Evolutionary conservation across 2,888 invertebrate genomes (phyloP), one percentile per base, ranked within the genome.

Genomic region (Tinea pellionella): DNA sequence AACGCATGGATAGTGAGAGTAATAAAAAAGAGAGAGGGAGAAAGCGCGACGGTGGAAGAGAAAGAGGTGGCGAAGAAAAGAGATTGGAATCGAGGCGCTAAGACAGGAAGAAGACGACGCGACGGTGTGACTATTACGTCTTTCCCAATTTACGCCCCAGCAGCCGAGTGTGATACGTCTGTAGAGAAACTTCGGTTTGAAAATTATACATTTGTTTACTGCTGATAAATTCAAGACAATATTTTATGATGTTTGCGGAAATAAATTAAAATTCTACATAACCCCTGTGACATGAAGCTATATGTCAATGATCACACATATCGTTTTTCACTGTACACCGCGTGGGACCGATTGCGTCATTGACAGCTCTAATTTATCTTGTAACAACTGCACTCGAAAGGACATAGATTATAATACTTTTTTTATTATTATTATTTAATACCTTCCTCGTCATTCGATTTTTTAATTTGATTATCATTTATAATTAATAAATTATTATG

Each of bases 281-380:
- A 37, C 9, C 37, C 37, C 9, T 37, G 37, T 37, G 37, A 37
- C 37, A 37, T 37, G 37, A 37, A n/a, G n/a, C 37, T 37, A 37
- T 37, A 37, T 37, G 37, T 37, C 37, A 37, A 6, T 24, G 47
- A 24, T 32, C 32, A 16, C 32, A 57, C 32, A 13, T 24, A 57
- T 32, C 57, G 32, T 57, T 57, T 57, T 57, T 57, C 57, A 30
- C 24, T 16, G 16, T 13, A 29, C 24, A n/a, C 57, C 57, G 32
- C 57, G 30, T 57, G 32, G 57, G 56, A 15, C 42, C 58, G 42
- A 47, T 59, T 32, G 29, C 55, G 32, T 43, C 42, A 59, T 61
- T 43, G 61, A 55, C 61, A 30, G 55, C 42, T 41, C 43, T 59
- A 56, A 61, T 61, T 59, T 59, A 61, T 61, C 61, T 59, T 61